Conservation (phyloP, 2,888 invertebrate species). For the Brachyptera putata region DNA sequence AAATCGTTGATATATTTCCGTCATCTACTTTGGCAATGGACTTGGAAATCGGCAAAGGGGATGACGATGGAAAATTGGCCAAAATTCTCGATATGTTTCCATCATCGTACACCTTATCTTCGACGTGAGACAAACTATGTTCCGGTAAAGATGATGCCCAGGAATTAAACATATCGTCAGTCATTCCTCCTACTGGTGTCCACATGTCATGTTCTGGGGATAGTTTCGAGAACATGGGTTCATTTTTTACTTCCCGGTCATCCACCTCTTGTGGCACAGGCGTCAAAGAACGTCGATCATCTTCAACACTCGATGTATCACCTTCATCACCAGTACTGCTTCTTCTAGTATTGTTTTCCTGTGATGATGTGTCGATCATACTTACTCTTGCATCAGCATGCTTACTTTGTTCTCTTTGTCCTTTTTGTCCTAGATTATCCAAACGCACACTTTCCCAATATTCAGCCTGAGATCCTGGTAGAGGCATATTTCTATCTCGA, state of each 20-base stretch:
- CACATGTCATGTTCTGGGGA: background rate
- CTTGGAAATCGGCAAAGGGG: background rate
- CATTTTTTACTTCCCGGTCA: background rate
- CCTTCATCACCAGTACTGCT: constrained; percentile 23
- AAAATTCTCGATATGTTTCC: constrained; percentile 3
- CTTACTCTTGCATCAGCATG: background rate
- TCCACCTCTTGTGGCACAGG: background rate
- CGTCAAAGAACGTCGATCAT: background rate
- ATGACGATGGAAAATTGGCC: background rate
- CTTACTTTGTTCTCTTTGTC: background rate
- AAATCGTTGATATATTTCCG: background rate
- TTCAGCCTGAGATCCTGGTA: background rate
- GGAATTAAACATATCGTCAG: no score
- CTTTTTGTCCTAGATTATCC: background rate
- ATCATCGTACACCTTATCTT: background rate
- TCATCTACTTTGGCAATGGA: background rate
- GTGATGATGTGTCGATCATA: background rate
- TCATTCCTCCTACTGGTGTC: background rate
- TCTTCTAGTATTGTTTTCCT: no score
- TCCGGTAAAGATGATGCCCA: background rate
- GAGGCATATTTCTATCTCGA: background rate
- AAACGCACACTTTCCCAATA: constrained; percentile 15
- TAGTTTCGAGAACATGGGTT: background rate
- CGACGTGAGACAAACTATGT: background rate
- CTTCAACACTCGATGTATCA: constrained; percentile 14